Conservation (phyloP, 2,797 vertebrate species). For the Mico argentatus region DNA sequence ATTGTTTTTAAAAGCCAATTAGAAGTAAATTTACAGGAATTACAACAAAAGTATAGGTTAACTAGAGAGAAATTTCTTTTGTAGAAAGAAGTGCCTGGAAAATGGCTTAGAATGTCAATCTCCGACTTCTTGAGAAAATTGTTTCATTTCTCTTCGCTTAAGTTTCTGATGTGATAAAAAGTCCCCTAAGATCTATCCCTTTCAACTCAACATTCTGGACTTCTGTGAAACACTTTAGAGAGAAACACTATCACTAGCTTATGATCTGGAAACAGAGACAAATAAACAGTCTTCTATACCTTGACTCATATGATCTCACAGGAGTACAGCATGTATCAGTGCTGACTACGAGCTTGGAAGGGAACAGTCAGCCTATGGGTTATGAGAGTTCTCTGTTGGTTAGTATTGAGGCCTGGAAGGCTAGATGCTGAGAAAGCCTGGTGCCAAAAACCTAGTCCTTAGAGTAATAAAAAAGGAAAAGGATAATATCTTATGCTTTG, state of each 20-base stretch:
- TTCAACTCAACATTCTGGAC: background rate
- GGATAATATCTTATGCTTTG: background rate
- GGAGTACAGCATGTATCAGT: background rate
- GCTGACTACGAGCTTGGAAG: background rate
- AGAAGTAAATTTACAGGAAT: constrained; percentile 33
- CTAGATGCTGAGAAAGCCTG: constrained; percentile 30
- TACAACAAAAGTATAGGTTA: constrained; percentile 12
- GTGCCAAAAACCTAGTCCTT: background rate
- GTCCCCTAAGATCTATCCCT: background rate
- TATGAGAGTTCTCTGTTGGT: background rate
- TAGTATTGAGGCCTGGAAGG: background rate
- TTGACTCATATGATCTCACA: background rate
- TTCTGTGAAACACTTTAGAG: background rate
- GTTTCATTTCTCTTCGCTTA: background rate
- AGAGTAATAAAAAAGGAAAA: background rate
- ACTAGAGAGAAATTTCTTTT: constrained; percentile 40
- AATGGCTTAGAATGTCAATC: constrained; percentile 23
- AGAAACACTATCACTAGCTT: background rate
- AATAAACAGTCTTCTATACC: background rate
- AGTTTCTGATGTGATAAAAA: constrained; percentile 31
- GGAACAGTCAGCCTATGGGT: background rate
- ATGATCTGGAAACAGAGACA: background rate
- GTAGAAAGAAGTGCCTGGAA: background rate
- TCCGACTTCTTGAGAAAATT: background rate
- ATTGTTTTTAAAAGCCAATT: constrained; percentile 44